phyloP scores from a whole-genome alignment of 2,797 vertebrate genomes.

The Takifugu rubripes region DNA sequence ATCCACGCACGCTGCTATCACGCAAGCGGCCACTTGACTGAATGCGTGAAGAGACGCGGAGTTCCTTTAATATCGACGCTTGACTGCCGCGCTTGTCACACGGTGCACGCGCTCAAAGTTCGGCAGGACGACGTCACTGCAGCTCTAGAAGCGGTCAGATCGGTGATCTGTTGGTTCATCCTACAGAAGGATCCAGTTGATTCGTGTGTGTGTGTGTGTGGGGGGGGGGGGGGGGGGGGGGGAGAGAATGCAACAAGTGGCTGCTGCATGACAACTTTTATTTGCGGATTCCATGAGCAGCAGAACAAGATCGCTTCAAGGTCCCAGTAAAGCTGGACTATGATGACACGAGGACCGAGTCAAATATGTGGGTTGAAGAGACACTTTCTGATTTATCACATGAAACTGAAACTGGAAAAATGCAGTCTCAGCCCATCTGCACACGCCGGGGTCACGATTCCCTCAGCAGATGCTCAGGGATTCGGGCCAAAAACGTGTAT shows the following conservation, averaged over 20 bases:
- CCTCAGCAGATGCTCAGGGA: constrained; percentile 64
- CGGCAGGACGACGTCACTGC: constrained; percentile 39
- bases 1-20: constrained; percentile 20
- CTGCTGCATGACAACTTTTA: neutral
- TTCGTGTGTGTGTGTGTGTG: too few species aligned
- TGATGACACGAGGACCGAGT: constrained; percentile 11
- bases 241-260: constrained; percentile 23
- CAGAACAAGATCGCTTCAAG: neutral
- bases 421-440: constrained; percentile 45
- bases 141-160: constrained; percentile 11
- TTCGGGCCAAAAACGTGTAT: constrained; percentile 35
- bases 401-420: too few species aligned
- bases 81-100: constrained; percentile 27
- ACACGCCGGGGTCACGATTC: constrained; percentile 46
- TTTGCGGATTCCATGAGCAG: constrained; percentile 9
- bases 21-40: constrained; percentile 15
- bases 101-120: constrained; percentile 37
- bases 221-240: too few species aligned
- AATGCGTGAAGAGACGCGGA: neutral
- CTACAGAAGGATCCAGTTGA: neutral
- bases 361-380: neutral
- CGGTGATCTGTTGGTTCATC: neutral
- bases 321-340: neutral
- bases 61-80: constrained; percentile 17
- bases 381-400: neutral